A percentile compares a stretch with the other conserved stretches of the same genome.
Evolutionary conservation across 2,888 invertebrate genomes (phyloP).

Genomic region (Tipula lateralis): DNA sequence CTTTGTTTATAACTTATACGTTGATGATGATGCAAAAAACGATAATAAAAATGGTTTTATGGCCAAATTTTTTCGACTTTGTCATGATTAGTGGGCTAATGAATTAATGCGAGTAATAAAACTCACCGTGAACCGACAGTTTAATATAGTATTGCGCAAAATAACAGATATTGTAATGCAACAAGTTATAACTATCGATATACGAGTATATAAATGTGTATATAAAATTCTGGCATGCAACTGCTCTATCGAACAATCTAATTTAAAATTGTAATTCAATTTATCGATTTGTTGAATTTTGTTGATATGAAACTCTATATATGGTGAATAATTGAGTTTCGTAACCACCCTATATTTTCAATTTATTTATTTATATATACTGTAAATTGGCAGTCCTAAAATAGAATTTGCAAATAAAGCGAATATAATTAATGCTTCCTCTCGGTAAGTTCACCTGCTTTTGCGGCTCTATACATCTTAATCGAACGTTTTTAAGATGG

Average conservation of each 20-base stretch:
- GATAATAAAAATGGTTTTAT: neutral
- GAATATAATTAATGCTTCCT: neutral
- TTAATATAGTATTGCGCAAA: neutral
- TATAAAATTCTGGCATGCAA: neutral
- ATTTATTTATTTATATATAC: neutral
- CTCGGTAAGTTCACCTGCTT: neutral
- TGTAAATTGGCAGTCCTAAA: neutral
- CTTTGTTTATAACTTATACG: neutral
- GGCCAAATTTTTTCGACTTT: neutral
- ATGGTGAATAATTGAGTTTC: neutral
- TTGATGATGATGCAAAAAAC: neutral
- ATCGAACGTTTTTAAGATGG: neutral
- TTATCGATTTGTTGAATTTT: neutral
- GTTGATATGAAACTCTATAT: neutral
- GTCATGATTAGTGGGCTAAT: neutral
- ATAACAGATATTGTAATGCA: neutral
- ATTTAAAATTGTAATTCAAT: neutral
- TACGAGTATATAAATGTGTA: too few species aligned
- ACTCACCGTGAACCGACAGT: neutral
- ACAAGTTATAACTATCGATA: neutral
- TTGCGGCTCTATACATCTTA: neutral
- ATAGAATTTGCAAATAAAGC: neutral
- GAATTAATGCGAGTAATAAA: neutral
- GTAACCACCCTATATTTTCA: neutral
- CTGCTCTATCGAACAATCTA: neutral